Base-by-base conservation (phyloP, 1,140 invertebrate genomes). In the Diploscapter pachys region DNA sequence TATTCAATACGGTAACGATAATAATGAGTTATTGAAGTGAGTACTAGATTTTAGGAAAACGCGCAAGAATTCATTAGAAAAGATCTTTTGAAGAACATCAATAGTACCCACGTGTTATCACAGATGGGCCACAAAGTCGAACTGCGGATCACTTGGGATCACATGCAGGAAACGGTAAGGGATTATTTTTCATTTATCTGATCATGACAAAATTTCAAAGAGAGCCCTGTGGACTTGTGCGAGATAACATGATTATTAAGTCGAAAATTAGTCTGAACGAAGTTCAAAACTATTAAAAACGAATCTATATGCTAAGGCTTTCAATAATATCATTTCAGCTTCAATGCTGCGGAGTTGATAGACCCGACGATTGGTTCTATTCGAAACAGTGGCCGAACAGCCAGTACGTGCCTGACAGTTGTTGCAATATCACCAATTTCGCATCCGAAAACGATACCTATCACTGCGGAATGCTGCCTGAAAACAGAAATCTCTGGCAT, bases 331-430 rank as follows among this genome's bases (percentile, higher is more conserved):
- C 57, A 78, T 83, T 79, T 68, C 79, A 93, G 91, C 90, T 93
- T 75, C 89, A 91, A 68, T 94, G 93, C 81, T 94, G 93, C 85
- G 93, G 93, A n/a, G 91, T 94, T 0, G 88, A 90, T 61, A 90
- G 90, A 53, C 92, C 92, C 81, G 90, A 90, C 68, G 92, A 94
- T 82, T 94, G 92, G 92, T 92, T 90, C 85, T 89, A 91, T 79
- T 91, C 92, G n/a, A 88, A 89, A 51, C 91, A 91, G 0, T 93
- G 92, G 92, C 90, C 90, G 3, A 87, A 89, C 31, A 89, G 91
- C 73, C 88, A 90, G 71, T 89, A 89, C 79, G 92, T 93, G 1
- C 92, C 92, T 2, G 90, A 91, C 77, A 92, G 92, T 0, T 94
- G 93, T 82, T 94, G 93, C 83, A 13, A 70, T 9, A 56, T 59